Base-by-base conservation (phyloP, 2,797 vertebrate genomes). In the Micromesistius poutassou region DNA sequence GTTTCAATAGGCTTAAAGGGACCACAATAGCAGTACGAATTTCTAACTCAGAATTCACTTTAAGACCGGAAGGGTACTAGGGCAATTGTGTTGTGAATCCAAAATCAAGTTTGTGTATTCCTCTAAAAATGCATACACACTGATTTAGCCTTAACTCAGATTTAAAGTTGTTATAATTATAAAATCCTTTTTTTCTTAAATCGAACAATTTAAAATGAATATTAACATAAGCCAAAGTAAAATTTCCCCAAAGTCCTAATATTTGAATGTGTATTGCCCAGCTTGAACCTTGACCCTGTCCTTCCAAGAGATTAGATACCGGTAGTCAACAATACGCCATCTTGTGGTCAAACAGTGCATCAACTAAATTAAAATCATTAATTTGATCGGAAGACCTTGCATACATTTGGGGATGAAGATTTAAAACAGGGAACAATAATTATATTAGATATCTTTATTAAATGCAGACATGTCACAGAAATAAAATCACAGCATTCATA, bases 371-470 rank as follows among this genome's bases (percentile, higher is more conserved):
- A 50, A 50, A 50, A 62, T 22, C 22, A 19, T 62, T 62, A 22
- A 62, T 8, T 62, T n/a, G 22, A 62, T 22, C 46, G 1, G 0
- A 8, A 62, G 2, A n/a, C 22, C 22, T 62, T 9, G 4, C 12
- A 50, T 50, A 50, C 46, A 50, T 22, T 62, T 62, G 55, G 55
- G 46, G 16, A 28, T 77, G 79, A 62, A 62, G 22, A 28, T 68
- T 28, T 13, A 68, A 68, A 68, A 68, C 6, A 25, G 22, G 55
- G 55, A 25, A 6, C 25, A 6, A 28, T 25, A 68, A 68, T 68
- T 28, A 68, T 68, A 25, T 66, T 66, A 68, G 62, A 68, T 28
- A 68, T 68, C 62, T 68, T 68, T 68, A 68, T 68, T 68, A 68
- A 25, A 68, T 68, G n/a, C 62, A 68, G 62, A 68, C n/a, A 68